Evolutionary conservation across 2,797 vertebrate genomes (phyloP), one percentile per base, ranked within the genome.

Genomic region (Platalea minor): DNA sequence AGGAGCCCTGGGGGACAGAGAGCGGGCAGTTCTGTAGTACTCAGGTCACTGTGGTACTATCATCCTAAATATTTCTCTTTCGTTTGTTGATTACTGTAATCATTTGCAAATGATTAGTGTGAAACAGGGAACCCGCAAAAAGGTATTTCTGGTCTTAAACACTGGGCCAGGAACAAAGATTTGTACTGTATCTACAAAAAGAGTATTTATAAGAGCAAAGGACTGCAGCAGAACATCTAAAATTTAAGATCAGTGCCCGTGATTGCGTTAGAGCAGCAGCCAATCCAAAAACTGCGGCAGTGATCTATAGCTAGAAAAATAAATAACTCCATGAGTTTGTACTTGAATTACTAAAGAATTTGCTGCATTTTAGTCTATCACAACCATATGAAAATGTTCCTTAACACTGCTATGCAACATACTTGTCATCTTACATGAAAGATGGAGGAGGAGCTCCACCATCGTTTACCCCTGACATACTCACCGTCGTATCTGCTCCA

Each of bases 401-500:
- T 70, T 25, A 90, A 60, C 23, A 68, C 9, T 48, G 12, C 53
- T 59, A 7, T 35, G 35, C 26, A 25, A 31, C 6, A 5, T 21
- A 59, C 11, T 35, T 67, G 8, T 45, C 31, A 19, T 31, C 60
- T 61, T 28, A 14, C 2, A 13, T 24, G 46, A 31, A 77, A 50
- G 45, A 3, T 56, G 43, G 63, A 69, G 60, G 13, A 92, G 37
- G 12, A 90, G 10, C 25, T 83, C 19, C 48, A 67, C 43, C 9
- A 14, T 8, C 19, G 37, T 60, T 82, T 45, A 53, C 33, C 13
- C 28, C 33, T 33, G 15, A 31, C 59, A 37, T 17, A 37, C 17
- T 63, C 67, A n/a, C 24, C 4, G 0, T 67, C 2, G 0, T 3
- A 1, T 18, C 29, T 35, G 29, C 29, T 19, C 26, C 53, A 35